These are phyloP conservation scores for Ptychobarbus kaznakovi DNA, from an alignment of 2,797 vertebrate genomes.

Conservation along the genomic window DNA sequence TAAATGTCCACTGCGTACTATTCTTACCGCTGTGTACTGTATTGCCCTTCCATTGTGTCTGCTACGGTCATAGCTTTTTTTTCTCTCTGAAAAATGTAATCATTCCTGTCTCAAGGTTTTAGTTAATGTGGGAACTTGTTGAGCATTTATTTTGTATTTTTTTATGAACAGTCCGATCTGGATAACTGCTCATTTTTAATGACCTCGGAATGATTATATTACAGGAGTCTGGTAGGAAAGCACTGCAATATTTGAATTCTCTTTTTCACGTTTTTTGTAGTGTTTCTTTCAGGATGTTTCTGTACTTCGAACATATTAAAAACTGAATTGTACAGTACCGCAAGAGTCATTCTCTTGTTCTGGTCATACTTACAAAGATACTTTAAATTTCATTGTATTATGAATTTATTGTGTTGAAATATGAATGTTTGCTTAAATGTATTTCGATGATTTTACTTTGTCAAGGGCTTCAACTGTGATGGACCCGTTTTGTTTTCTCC, in stretches of 20 bases:
- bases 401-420: constrained; percentile 83
- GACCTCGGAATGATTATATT: constrained; percentile 67
- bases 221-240: constrained; percentile 57
- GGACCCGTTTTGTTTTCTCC: constrained; percentile 68
- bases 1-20: constrained; percentile 62
- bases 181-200: constrained; percentile 64
- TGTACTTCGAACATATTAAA: constrained; percentile 69
- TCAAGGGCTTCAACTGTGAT: constrained; percentile 82
- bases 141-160: constrained; percentile 9
- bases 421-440: constrained; percentile 86
- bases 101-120: constrained; percentile 35
- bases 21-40: constrained; percentile 57
- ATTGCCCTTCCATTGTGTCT: constrained; percentile 52
- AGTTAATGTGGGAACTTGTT: constrained; percentile 53
- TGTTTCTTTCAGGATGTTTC: constrained; percentile 48
- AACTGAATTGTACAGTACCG: constrained; percentile 79
- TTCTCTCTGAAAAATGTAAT: constrained; percentile 18
- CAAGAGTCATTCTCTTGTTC: constrained; percentile 72
- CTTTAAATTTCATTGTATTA: constrained; percentile 80
- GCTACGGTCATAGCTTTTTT: constrained; percentile 51
- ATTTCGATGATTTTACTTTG: constrained; percentile 78
- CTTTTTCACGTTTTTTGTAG: constrained; percentile 55
- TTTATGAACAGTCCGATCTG: constrained; percentile 59
- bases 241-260: constrained; percentile 81
- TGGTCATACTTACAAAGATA: constrained; percentile 70